phyloP scores from a whole-genome alignment of 2,888 invertebrate genomes.

The Heliconius hortense region DNA sequence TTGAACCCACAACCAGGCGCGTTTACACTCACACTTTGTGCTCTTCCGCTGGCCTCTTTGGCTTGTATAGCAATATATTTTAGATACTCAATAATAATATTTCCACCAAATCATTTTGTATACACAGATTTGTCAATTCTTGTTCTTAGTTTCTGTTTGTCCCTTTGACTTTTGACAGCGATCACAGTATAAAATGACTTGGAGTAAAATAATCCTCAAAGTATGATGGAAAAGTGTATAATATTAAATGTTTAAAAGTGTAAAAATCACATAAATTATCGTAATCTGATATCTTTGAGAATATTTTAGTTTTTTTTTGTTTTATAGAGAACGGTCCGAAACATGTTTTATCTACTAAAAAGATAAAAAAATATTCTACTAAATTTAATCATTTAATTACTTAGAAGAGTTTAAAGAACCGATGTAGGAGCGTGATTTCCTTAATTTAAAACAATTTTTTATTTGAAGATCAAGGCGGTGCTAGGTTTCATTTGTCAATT shows the following conservation, averaged over 20 bases:
- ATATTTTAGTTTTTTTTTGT: background rate
- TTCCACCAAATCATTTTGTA: background rate
- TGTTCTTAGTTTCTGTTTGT: background rate
- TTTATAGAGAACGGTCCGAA: background rate
- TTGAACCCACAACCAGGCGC: too few species aligned
- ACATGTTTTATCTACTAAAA: background rate
- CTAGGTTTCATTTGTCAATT: conserved; percentile 39
- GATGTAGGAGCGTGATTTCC: background rate
- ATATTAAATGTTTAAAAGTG: background rate
- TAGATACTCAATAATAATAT: background rate
- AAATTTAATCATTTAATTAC: conserved; percentile 7
- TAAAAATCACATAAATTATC: background rate
- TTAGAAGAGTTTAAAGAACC: conserved; percentile 1
- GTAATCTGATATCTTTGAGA: conserved; percentile 4
- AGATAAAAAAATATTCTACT: background rate
- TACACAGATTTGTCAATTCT: background rate
- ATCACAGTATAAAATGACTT: background rate
- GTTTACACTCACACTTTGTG: too few species aligned
- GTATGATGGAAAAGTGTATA: background rate
- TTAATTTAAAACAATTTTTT: conserved; percentile 19
- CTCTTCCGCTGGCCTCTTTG: background rate
- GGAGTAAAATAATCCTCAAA: background rate
- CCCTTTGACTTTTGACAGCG: background rate
- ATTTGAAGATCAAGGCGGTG: conserved; percentile 31
- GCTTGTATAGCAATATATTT: background rate